Percentiles rank a stretch among this genome's conserved stretches.
Conservation (phyloP, 64 coral and sea anemone species). For the Actinia equina region DNA sequence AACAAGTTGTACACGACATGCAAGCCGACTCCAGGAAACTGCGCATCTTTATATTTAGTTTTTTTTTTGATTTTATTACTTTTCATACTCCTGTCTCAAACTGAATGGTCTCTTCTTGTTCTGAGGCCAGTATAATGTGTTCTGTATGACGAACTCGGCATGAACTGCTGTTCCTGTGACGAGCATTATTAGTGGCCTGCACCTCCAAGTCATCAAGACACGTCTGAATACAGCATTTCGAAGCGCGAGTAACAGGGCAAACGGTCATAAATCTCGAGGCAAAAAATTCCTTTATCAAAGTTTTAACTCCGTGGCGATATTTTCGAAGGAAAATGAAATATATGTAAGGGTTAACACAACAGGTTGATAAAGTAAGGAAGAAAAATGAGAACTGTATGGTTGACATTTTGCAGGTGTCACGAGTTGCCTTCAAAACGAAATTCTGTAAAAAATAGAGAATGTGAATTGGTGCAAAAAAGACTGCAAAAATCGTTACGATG, state of each 20-base stretch:
- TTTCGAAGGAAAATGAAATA: slow-evolving; percentile 28
- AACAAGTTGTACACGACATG: not conserved
- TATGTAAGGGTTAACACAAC: slow-evolving; percentile 10
- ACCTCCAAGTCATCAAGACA: not conserved
- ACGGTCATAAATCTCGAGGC: not conserved
- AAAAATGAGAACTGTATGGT: not conserved
- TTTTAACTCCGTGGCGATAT: not conserved
- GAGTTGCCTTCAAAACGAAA: not conserved
- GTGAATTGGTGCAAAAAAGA: slow-evolving; percentile 20
- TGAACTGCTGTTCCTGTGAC: not conserved
- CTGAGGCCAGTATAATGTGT: not conserved
- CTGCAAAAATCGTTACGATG: not conserved
- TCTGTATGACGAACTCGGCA: slow-evolving; percentile 8
- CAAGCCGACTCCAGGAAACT: no score
- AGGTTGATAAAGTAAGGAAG: slow-evolving; percentile 2
- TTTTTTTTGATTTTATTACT: not conserved
- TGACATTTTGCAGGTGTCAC: no score
- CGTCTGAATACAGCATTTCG: not conserved
- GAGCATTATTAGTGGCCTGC: not conserved
- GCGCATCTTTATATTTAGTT: no score
- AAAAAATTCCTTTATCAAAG: not conserved
- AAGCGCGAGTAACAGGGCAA: not conserved
- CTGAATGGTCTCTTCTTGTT: not conserved
- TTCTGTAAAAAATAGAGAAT: not conserved
- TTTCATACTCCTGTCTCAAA: slow-evolving; percentile 9